Percentiles rank a stretch among this genome's conserved stretches.
Conservation (phyloP, 2,888 invertebrate species). For the Nebria salina region DNA sequence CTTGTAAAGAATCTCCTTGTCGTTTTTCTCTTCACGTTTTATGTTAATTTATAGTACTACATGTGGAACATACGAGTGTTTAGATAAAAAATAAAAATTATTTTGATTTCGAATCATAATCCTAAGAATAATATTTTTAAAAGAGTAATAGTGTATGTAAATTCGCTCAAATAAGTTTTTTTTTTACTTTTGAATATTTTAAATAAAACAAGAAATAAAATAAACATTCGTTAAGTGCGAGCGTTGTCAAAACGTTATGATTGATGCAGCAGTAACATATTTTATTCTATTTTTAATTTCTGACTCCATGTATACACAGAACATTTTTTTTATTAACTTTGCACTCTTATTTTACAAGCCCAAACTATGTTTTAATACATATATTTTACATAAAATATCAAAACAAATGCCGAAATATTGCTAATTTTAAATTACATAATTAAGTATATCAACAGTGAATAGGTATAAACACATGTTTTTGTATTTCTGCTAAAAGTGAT, state of each 20-base stretch:
- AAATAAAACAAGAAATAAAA: background rate
- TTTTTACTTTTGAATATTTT: background rate
- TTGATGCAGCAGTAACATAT: background rate
- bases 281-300: slow-evolving; percentile 1
- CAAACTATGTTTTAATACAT: background rate
- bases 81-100: background rate
- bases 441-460: background rate
- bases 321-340: background rate
- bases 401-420: background rate
- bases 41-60: background rate
- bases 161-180: background rate
- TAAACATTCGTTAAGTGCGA: background rate
- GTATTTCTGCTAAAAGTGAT: background rate
- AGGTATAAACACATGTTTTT: background rate
- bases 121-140: background rate
- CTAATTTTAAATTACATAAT: background rate
- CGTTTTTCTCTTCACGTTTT: background rate
- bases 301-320: background rate
- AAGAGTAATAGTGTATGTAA: background rate
- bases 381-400: too few relatives aligned
- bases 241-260: background rate
- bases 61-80: background rate
- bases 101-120: background rate
- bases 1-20: background rate
- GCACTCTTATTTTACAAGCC: background rate